Evolutionary conservation across 2,797 vertebrate genomes (phyloP), one percentile per base, ranked within the genome.

Genomic region (Micrastur ruficollis): DNA sequence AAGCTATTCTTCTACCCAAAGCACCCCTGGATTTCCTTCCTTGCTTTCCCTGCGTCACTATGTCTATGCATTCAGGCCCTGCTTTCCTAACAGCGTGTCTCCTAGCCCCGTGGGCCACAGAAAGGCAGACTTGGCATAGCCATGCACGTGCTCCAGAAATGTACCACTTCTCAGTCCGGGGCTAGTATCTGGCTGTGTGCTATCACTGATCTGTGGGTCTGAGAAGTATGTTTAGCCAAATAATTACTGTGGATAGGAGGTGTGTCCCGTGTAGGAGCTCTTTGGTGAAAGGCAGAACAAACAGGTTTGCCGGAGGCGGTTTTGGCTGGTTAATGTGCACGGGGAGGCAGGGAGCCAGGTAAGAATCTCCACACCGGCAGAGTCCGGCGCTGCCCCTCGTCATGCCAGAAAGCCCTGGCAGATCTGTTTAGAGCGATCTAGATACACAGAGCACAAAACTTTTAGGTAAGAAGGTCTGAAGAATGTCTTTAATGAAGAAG

Each of bases 401-500:
- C 23, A 9, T 25, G 47, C 10, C 1, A 4, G 59, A 29, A 40
- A 50, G 40, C 50, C 47, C 44, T 22, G 27, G 9, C 8, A 31
- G 34, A 31, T 29, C 17, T 50, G 1, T 66, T 82, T 1, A 14
- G 17, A 23, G n/a, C 34, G 12, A 31, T 55, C 42, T 50, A 0
- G 5, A 3, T 22, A 15, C 16, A 7, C 5, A 13, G 25, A 88
- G 6, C 65, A 67, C 25, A 66, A 58, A 82, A 49, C n/a, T n/a
- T n/a, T n/a, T n/a, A n/a, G n/a, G n/a, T n/a, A n/a, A n/a, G n/a
- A 23, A 86, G 42, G 9, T n/a, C n/a, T 63, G 31, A 65, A 68
- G 12, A 83, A 20, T 5, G 22, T 46, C 9, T 68, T 75, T 46
- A 4, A 27, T 44, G 29, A 38, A 47, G 29, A 62, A 73, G 4